Evolutionary conservation across 1,140 invertebrate species (phyloP).

Genomic region (Drosophila neocordata): DNA sequence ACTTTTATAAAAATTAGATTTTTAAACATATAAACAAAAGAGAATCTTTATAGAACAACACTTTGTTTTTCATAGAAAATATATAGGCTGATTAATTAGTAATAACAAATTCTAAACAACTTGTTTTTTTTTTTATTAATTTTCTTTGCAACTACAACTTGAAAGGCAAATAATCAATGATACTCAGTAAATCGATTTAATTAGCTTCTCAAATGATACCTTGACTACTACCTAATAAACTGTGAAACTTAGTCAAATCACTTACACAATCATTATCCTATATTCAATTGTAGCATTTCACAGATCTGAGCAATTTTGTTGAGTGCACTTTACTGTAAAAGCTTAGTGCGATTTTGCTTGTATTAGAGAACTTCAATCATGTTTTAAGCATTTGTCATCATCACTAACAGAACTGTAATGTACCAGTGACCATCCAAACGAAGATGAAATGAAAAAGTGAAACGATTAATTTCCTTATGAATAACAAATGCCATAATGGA

Average conservation of each 20-base stretch:
- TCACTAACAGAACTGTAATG: not conserved
- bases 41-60: too few species aligned
- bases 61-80: too few species aligned
- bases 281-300: not conserved
- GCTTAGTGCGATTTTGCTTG: not conserved
- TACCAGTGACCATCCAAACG: not conserved
- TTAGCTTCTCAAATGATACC: not conserved
- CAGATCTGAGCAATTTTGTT: not conserved
- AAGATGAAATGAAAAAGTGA: slow-evolving; percentile 26
- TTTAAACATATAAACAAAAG: too few species aligned
- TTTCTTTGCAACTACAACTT: too few species aligned
- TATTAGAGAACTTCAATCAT: not conserved
- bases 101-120: too few species aligned
- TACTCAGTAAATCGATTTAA: not conserved
- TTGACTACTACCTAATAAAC: not conserved
- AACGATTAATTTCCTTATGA: slow-evolving; percentile 34
- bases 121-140: too few species aligned
- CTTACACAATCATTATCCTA: too few species aligned
- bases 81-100: too few species aligned
- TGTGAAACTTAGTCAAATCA: not conserved
- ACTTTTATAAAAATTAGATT: too few species aligned
- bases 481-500: slow-evolving; percentile 27
- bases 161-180: too few species aligned
- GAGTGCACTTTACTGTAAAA: slow-evolving; percentile 5
- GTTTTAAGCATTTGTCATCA: slow-evolving; percentile 16